Evolutionary conservation across 2,797 vertebrate genomes (phyloP).

Genomic region (Taenioides sp.): DNA sequence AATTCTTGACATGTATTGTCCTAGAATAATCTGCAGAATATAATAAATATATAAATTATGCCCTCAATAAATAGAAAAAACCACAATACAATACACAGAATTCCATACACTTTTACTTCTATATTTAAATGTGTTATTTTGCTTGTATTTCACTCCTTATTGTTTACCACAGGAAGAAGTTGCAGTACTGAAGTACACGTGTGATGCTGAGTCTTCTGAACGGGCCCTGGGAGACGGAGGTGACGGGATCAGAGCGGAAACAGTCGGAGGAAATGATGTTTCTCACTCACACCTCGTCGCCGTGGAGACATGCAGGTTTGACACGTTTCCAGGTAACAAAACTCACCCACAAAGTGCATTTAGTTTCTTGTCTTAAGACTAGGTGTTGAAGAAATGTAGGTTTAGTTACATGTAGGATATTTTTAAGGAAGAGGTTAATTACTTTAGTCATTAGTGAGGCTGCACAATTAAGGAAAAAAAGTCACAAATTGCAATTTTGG

Average conservation of each 20-base stretch:
- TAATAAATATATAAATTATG: neutral
- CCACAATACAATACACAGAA: neutral
- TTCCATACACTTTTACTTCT: neutral
- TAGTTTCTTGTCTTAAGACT: neutral
- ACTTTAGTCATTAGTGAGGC: slow-evolving; percentile 2
- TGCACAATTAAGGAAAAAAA: too few species aligned
- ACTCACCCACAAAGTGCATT: neutral
- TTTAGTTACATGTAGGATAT: neutral
- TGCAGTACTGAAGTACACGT: slow-evolving; percentile 78
- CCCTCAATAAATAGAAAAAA: neutral
- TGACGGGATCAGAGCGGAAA: slow-evolving; percentile 33
- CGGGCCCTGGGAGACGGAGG: slow-evolving; percentile 69
- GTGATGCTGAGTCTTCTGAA: slow-evolving; percentile 82
- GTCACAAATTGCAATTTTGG: too few species aligned
- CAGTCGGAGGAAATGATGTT: slow-evolving; percentile 11
- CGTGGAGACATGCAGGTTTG: slow-evolving; percentile 17
- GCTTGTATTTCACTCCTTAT: slow-evolving; percentile 63
- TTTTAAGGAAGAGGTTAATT: neutral
- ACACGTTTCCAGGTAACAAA: slow-evolving; percentile 12
- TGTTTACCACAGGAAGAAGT: slow-evolving; percentile 69
- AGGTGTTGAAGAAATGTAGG: neutral
- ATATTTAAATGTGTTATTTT: neutral
- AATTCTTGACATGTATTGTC: neutral
- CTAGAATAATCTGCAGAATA: neutral
- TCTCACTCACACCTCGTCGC: slow-evolving; percentile 39